These are phyloP conservation scores for Eubasilissa regina DNA, from an alignment of 1,140 invertebrate species.

Conservation along the genomic window DNA sequence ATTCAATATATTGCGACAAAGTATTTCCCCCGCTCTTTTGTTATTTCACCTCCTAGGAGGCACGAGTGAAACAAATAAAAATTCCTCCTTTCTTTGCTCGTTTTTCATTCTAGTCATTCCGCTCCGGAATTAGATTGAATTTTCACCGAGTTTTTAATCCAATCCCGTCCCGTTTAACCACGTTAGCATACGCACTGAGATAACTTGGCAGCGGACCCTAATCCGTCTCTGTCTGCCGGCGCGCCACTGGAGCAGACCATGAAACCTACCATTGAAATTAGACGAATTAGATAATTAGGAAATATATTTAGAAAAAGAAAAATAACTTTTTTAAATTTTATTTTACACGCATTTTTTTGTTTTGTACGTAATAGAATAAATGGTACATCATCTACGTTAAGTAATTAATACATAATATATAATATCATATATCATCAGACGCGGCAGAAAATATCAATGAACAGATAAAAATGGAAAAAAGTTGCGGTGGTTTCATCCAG, in stretches of 20 bases:
- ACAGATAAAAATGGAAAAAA: too few relatives aligned
- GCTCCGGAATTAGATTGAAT: constrained; percentile 22
- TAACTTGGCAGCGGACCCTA: constrained; percentile 24
- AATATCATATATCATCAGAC: too few relatives aligned
- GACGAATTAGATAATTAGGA: not conserved
- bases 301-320: not conserved
- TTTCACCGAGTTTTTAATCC: constrained; percentile 42
- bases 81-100: not conserved
- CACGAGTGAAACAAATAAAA: constrained; percentile 14
- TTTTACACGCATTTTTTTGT: too few relatives aligned
- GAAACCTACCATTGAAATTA: constrained; percentile 48
- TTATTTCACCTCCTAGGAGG: not conserved
- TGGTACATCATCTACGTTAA: too few relatives aligned
- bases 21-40: too few relatives aligned
- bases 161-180: constrained; percentile 8
- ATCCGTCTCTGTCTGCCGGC: constrained; percentile 30
- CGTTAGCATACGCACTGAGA: constrained; percentile 30
- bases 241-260: constrained; percentile 37
- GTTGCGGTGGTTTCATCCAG: too few relatives aligned
- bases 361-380: too few relatives aligned
- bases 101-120: not conserved
- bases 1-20: too few relatives aligned
- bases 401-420: too few relatives aligned
- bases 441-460: too few relatives aligned
- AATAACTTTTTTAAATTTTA: not conserved